Evolutionary conservation across 2,113 vertebrate genomes (phyloP).

Genomic region (Colius striatus): DNA sequence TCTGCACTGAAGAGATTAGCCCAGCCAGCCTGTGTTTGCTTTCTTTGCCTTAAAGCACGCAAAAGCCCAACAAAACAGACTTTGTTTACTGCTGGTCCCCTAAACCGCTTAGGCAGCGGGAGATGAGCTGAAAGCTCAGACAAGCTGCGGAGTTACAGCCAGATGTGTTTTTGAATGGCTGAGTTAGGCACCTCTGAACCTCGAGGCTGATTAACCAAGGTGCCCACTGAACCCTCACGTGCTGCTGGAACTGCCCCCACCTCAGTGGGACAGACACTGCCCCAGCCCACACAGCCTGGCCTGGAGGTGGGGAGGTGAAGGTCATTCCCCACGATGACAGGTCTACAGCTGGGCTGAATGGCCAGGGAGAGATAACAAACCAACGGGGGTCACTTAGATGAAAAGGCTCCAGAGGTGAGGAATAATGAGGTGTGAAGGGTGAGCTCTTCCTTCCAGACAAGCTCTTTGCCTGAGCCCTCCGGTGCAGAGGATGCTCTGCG

Average conservation of each 20-base stretch:
- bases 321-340: constrained; percentile 13
- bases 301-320: constrained; percentile 9
- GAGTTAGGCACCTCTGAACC: constrained; percentile 52
- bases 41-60: constrained; percentile 43
- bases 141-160: constrained; percentile 20
- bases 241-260: constrained; percentile 44
- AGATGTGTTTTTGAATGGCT: constrained; percentile 35
- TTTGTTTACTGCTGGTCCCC: constrained; percentile 41
- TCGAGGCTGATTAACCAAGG: constrained; percentile 56
- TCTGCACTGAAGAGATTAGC: neutral
- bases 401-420: neutral
- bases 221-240: constrained; percentile 37
- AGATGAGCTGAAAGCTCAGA: constrained; percentile 35
- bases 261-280: neutral
- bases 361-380: constrained; percentile 51
- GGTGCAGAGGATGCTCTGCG: neutral
- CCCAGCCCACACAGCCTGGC: too few relatives aligned
- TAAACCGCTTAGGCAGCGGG: constrained; percentile 26
- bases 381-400: neutral
- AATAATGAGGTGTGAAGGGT: neutral
- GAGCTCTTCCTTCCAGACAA: neutral
- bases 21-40: neutral
- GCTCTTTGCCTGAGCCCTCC: neutral
- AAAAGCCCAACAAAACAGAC: constrained; percentile 44
- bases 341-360: neutral